phyloP scores from a whole-genome alignment of 2,888 invertebrate genomes.

The Leucophora obtusa region DNA sequence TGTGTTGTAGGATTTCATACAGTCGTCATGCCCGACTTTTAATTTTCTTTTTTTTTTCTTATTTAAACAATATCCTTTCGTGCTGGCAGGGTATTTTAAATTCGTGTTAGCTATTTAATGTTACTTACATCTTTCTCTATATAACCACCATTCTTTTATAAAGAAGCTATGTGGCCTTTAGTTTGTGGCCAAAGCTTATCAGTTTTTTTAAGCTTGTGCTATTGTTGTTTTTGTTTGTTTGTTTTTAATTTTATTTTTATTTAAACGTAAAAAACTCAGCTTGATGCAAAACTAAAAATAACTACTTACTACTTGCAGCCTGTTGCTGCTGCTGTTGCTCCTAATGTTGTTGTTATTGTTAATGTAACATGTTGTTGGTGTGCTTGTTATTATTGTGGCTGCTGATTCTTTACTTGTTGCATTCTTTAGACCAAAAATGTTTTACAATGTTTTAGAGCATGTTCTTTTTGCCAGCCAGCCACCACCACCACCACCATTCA shows the following conservation, averaged over 20 bases:
- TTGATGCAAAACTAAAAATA: slow-evolving; percentile 62
- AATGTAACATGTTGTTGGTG: slow-evolving; percentile 36
- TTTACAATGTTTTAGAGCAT: slow-evolving; percentile 62
- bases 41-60: no score
- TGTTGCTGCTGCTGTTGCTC: slow-evolving; percentile 13
- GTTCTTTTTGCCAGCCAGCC: slow-evolving; percentile 56
- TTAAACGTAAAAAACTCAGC: slow-evolving; percentile 53
- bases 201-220: slow-evolving; percentile 18
- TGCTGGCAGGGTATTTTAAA: neutral
- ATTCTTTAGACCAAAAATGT: slow-evolving; percentile 60
- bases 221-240: neutral
- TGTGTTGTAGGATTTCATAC: no score
- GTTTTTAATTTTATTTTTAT: slow-evolving; percentile 52
- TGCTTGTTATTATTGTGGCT: slow-evolving; percentile 13
- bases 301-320: slow-evolving; percentile 50
- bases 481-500: neutral
- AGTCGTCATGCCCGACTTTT: no score
- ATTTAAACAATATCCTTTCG: neutral
- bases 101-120: neutral
- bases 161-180: slow-evolving; percentile 54
- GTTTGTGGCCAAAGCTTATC: slow-evolving; percentile 60
- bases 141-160: slow-evolving; percentile 21
- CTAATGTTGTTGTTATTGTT: slow-evolving; percentile 16
- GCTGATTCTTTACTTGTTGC: slow-evolving; percentile 50
- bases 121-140: neutral